These are phyloP conservation scores for Agonopterix arenella DNA, from an alignment of 2,888 invertebrate species.

Conservation along the genomic window DNA sequence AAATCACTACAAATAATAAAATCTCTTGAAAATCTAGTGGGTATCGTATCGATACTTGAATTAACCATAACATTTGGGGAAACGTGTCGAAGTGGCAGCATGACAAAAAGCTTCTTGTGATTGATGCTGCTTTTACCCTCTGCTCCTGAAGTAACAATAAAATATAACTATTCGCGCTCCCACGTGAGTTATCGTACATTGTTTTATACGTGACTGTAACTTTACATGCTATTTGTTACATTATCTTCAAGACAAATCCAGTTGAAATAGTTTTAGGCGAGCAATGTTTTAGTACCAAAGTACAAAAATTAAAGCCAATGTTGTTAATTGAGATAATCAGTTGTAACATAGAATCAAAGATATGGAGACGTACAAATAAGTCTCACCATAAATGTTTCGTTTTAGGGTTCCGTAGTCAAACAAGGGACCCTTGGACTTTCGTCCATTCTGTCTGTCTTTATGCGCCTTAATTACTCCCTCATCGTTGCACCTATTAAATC, in stretches of 20 bases:
- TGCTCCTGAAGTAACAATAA: slow-evolving; percentile 15
- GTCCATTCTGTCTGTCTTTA: no score
- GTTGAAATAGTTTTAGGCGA: no score
- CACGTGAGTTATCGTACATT: slow-evolving; percentile 4
- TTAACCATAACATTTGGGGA: slow-evolving; percentile 35
- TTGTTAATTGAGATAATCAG: no score
- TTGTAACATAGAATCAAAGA: no score
- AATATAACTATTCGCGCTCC: background rate
- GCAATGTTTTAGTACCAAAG: no score
- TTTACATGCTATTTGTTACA: slow-evolving; percentile 9
- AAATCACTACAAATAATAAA: background rate
- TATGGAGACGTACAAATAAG: no score
- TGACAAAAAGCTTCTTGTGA: slow-evolving; percentile 48
- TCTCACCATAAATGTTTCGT: no score
- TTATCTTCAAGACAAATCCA: slow-evolving; percentile 9
- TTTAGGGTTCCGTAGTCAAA: no score
- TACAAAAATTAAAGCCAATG: no score
- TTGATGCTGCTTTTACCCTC: slow-evolving; percentile 33
- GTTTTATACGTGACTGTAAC: slow-evolving; percentile 12
- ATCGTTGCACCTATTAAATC: no score
- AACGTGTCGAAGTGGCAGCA: slow-evolving; percentile 47
- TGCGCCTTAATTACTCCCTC: no score
- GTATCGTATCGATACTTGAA: slow-evolving; percentile 21
- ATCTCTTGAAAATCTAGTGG: slow-evolving; percentile 4
- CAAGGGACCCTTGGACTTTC: no score